Evolutionary conservation across 2,888 invertebrate genomes (phyloP).

Genomic region (Sceliomorpha sp.): DNA sequence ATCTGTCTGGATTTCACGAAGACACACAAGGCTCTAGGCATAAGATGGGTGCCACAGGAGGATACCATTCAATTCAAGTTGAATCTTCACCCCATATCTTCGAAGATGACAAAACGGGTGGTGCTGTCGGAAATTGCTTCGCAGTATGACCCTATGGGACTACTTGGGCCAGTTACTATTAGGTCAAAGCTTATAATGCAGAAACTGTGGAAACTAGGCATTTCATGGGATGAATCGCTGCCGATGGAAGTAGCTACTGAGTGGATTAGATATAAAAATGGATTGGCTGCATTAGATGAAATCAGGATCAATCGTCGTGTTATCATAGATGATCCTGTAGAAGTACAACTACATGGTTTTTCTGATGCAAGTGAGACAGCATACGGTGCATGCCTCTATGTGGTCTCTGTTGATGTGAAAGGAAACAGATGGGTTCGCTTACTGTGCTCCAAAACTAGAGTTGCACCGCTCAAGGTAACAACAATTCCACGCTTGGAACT

Average conservation of each 20-base stretch:
- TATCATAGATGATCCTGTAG: conserved; percentile 26
- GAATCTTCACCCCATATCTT: neutral
- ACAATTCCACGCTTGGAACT: conserved; percentile 48
- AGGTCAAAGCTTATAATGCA: conserved; percentile 37
- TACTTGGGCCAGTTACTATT: conserved; percentile 39
- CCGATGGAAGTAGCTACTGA: neutral
- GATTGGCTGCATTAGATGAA: neutral
- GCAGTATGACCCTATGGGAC: conserved; percentile 43
- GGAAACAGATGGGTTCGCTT: conserved; percentile 2
- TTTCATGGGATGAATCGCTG: conserved; percentile 2
- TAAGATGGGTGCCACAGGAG: conserved; percentile 23
- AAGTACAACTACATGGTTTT: too few relatives aligned
- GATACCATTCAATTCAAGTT: conserved; percentile 21
- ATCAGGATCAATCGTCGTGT: neutral
- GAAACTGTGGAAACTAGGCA: conserved; percentile 18
- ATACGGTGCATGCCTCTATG: conserved; percentile 59
- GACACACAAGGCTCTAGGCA: conserved; percentile 31
- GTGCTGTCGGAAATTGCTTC: conserved; percentile 39
- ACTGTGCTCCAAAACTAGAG: conserved; percentile 48
- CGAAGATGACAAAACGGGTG: conserved; percentile 25
- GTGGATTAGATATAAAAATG: too few relatives aligned
- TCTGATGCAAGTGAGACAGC: conserved; percentile 55
- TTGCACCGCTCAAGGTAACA: conserved; percentile 39
- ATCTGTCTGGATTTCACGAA: conserved; percentile 11
- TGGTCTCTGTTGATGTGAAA: neutral